phyloP scores from a whole-genome alignment of 2,888 invertebrate genomes.

The Caenorhabditis japonica region DNA sequence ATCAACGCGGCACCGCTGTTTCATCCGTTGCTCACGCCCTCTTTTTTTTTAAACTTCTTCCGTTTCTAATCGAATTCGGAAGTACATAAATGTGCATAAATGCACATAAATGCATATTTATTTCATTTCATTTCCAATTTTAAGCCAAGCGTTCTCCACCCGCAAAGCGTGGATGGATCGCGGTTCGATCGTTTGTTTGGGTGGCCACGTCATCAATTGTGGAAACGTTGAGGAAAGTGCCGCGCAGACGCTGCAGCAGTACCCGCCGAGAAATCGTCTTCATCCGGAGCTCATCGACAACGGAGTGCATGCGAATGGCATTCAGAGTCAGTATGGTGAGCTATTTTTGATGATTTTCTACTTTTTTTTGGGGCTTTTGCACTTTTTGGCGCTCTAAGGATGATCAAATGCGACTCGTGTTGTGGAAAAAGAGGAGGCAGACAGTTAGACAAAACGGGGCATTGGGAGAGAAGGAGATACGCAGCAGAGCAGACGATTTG shows the following conservation, averaged over 20 bases:
- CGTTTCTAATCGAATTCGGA: conserved; percentile 21
- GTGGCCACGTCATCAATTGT: conserved; percentile 10
- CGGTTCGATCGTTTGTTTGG: conserved; percentile 52
- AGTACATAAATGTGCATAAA: background rate
- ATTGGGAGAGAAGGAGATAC: no score
- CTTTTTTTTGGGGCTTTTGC: background rate
- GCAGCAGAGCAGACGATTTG: no score
- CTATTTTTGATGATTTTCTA: background rate
- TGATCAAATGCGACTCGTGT: no score
- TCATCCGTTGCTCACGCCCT: background rate
- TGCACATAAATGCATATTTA: background rate
- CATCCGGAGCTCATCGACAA: conserved; percentile 52
- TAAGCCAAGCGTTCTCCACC: conserved; percentile 52
- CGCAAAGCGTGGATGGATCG: conserved; percentile 64
- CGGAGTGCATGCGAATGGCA: conserved; percentile 45
- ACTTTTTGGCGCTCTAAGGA: background rate
- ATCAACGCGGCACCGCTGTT: background rate
- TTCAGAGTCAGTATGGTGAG: conserved; percentile 51
- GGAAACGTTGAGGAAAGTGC: no score
- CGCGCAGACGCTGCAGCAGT: no score
- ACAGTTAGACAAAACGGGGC: no score
- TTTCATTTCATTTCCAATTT: conserved; percentile 2
- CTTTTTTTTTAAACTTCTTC: background rate
- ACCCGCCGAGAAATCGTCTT: conserved; percentile 20
- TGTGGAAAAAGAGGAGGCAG: no score